These are phyloP conservation scores for Neogobius melanostomus DNA, from an alignment of 2,113 vertebrate species.

Conservation along the genomic window DNA sequence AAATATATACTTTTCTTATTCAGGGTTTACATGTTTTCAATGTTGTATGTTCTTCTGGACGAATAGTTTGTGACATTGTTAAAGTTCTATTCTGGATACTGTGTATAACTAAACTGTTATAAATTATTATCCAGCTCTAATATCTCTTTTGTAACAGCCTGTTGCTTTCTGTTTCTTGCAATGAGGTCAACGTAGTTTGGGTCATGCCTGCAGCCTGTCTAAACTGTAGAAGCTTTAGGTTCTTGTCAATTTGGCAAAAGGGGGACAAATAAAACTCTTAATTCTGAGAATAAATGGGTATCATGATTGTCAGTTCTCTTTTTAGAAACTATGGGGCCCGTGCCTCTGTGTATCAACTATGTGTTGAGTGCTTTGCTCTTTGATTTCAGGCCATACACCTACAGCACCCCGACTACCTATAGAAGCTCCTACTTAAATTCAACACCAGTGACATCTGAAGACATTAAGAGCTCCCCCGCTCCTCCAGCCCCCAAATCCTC, in stretches of 20 bases:
- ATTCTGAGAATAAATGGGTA: background rate
- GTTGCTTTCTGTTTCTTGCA: too few relatives aligned
- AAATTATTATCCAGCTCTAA: too few relatives aligned
- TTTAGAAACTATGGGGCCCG: background rate
- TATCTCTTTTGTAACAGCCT: too few relatives aligned
- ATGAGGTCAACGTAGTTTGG: too few relatives aligned
- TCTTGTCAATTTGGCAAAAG: too few relatives aligned
- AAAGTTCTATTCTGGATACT: too few relatives aligned
- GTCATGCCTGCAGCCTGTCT: too few relatives aligned
- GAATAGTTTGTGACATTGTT: too few relatives aligned
- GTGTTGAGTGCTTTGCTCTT: background rate
- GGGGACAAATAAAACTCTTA: too few relatives aligned
- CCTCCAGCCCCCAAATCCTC: slow-evolving; percentile 31
- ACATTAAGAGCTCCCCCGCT: background rate
- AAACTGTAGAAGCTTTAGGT: too few relatives aligned
- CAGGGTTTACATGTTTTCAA: background rate
- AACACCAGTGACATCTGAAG: slow-evolving; percentile 5
- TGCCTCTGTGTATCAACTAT: background rate
- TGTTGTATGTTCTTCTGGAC: background rate
- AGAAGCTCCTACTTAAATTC: slow-evolving; percentile 34
- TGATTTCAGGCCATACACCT: slow-evolving; percentile 47
- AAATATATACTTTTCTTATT: background rate
- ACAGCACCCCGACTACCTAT: slow-evolving; percentile 48
- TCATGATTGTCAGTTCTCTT: background rate
- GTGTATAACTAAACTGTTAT: too few relatives aligned